Evolutionary conservation across 1,140 invertebrate genomes (phyloP).

Genomic region (Ips nitidus): DNA sequence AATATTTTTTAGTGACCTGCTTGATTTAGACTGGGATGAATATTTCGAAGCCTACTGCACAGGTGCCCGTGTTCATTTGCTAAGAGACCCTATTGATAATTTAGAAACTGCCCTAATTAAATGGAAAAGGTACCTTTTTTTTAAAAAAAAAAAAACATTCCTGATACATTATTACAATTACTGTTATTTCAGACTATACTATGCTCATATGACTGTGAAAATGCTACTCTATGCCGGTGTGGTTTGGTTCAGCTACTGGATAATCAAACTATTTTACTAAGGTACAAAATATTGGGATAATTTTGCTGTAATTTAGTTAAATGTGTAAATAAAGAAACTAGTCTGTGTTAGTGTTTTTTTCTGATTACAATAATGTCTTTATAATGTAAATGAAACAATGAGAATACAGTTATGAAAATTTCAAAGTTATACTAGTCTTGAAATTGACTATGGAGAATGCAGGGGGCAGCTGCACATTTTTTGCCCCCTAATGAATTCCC

Average conservation of each 20-base stretch:
- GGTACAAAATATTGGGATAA: background rate
- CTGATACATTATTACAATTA: too few species aligned
- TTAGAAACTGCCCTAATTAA: conserved; percentile 49
- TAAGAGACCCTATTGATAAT: conserved; percentile 70
- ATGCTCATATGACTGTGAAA: background rate
- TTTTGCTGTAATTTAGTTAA: too few species aligned
- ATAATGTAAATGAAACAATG: too few species aligned
- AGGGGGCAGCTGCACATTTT: too few species aligned
- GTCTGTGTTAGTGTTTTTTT: too few species aligned
- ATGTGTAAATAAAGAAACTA: too few species aligned
- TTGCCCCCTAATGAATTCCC: too few species aligned
- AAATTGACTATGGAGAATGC: too few species aligned
- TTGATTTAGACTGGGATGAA: conserved; percentile 65
- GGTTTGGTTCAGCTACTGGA: background rate
- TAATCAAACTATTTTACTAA: background rate
- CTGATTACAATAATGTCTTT: too few species aligned
- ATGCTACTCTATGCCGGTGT: background rate
- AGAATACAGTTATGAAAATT: too few species aligned
- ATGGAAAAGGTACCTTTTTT: background rate
- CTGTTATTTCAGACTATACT: background rate
- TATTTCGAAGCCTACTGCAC: conserved; percentile 67
- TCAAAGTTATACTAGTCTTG: too few species aligned
- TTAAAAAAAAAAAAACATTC: too few species aligned
- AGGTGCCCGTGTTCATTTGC: conserved; percentile 67
- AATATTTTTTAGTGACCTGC: conserved; percentile 70